A percentile compares a stretch with the other conserved stretches of the same genome.
Evolutionary conservation across 2,888 invertebrate genomes (phyloP).

Genomic region (Philaethria dido): DNA sequence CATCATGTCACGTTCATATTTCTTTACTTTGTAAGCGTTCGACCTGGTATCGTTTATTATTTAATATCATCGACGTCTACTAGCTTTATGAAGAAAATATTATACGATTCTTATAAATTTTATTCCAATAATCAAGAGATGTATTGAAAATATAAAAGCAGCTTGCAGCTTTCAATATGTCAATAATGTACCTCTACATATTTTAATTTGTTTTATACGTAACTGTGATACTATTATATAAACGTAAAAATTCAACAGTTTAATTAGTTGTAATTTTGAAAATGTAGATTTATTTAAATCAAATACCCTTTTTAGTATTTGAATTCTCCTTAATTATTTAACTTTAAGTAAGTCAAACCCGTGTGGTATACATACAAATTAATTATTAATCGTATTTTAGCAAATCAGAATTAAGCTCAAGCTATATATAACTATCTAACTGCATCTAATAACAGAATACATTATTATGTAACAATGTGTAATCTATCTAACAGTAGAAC

Average conservation of each 20-base stretch:
- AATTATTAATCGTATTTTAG: no score
- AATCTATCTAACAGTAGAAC: not conserved
- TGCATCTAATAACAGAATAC: not conserved
- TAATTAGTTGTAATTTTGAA: no score
- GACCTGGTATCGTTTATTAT: conserved; percentile 22
- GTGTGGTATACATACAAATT: no score
- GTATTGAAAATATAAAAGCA: not conserved
- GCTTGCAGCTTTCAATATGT: not conserved
- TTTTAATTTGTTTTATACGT: no score
- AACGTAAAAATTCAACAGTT: no score
- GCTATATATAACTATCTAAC: not conserved
- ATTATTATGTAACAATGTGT: not conserved
- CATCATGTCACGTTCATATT: conserved; percentile 34
- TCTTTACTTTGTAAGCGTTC: conserved; percentile 33
- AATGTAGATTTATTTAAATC: no score
- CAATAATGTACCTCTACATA: no score
- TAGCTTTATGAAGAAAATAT: not conserved
- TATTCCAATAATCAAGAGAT: not conserved
- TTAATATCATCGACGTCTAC: conserved; percentile 14
- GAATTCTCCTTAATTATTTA: no score
- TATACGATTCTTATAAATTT: not conserved
- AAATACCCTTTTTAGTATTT: no score
- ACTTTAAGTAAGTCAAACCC: no score
- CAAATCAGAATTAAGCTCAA: no score
- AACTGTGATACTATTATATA: no score